phyloP scores from a whole-genome alignment of 2,797 vertebrate species.

The Malurus leucopterus region DNA sequence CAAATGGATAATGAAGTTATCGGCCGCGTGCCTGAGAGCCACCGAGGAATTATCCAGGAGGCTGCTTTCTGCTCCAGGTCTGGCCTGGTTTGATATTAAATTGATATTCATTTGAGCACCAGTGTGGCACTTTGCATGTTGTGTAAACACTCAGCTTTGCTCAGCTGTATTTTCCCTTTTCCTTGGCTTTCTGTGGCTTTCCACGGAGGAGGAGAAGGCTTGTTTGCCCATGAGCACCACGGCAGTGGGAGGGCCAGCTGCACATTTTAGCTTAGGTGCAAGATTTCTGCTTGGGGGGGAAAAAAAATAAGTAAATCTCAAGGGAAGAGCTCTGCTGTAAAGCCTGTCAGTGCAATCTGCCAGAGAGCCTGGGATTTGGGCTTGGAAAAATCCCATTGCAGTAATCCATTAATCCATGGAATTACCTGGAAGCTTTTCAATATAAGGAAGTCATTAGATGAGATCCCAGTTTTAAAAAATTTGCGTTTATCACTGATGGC shows the following conservation, averaged over 20 bases:
- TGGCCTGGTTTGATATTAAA: background rate
- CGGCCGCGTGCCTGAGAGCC: background rate
- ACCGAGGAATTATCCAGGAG: background rate
- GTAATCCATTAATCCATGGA: constrained; percentile 27
- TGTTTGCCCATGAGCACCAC: background rate
- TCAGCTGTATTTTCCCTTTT: background rate
- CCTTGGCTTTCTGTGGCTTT: background rate
- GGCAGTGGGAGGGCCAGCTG: background rate
- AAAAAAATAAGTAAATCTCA: background rate
- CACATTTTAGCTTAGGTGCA: background rate
- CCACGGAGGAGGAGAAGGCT: rapidly evolving
- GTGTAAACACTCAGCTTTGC: background rate
- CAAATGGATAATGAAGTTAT: background rate
- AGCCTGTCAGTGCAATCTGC: background rate
- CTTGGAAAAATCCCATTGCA: constrained; percentile 7
- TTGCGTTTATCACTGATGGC: background rate
- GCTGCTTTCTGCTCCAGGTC: background rate
- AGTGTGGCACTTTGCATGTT: background rate
- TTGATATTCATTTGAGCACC: background rate
- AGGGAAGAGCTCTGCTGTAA: background rate
- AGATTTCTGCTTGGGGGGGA: background rate
- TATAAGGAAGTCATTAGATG: background rate
- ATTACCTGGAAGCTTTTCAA: constrained; percentile 27
- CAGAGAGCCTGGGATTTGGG: background rate
- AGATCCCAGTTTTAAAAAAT: background rate